Percentiles rank a stretch among this genome's conserved stretches.
These are phyloP conservation scores for Oscheius onirici DNA, from an alignment of 2,888 invertebrate genomes.

Conservation along the genomic window DNA sequence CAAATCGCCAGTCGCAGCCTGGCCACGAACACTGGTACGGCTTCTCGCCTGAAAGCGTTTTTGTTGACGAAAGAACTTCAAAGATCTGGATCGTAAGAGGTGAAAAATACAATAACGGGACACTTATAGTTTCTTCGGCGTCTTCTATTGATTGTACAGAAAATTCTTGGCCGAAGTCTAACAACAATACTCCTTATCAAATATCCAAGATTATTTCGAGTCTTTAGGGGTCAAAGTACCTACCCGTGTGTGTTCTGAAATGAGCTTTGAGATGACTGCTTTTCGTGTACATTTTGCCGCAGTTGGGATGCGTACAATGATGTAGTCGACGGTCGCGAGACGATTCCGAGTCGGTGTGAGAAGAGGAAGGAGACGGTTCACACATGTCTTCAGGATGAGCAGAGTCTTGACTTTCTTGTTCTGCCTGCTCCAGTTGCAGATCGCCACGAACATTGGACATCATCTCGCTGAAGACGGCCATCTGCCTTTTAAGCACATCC, in stretches of 20 bases:
- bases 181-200: too few species aligned
- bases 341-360: constrained; percentile 43
- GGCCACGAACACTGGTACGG: constrained; percentile 69
- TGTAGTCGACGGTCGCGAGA: constrained; percentile 39
- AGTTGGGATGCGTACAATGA: constrained; percentile 58
- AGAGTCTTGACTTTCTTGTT: constrained; percentile 23
- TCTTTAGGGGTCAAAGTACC: not conserved
- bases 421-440: constrained; percentile 22
- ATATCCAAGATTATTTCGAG: not conserved
- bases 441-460: constrained; percentile 46
- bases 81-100: too few species aligned
- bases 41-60: constrained; percentile 67
- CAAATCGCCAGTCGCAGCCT: constrained; percentile 69
- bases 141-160: too few species aligned
- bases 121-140: too few species aligned
- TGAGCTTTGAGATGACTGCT: constrained; percentile 70
- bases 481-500: constrained; percentile 39
- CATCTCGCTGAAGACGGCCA: constrained; percentile 40
- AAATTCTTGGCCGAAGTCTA: too few species aligned
- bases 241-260: constrained; percentile 68
- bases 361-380: constrained; percentile 51
- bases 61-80: too few species aligned
- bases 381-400: constrained; percentile 38
- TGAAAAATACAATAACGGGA: too few species aligned
- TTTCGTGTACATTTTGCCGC: constrained; percentile 69